Percentiles rank a stretch among this genome's conserved stretches.
Conservation (phyloP, 2,888 invertebrate genomes). For the Amphimallon solstitiale region DNA sequence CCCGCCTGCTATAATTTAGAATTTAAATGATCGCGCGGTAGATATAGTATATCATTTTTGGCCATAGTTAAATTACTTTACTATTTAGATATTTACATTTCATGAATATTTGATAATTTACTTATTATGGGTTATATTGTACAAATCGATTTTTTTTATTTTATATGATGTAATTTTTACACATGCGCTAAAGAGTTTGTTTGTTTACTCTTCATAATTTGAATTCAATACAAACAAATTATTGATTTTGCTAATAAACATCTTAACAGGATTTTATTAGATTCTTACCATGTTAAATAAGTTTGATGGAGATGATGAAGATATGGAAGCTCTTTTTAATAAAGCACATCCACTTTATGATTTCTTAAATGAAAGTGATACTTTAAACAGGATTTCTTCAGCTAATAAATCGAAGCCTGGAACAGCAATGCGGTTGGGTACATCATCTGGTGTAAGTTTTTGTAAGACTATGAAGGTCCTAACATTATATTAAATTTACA, state of each 20-base stretch:
- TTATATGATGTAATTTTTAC: not conserved
- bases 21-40: too few relatives aligned
- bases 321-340: slow-evolving; percentile 48
- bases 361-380: slow-evolving; percentile 48
- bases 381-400: slow-evolving; percentile 47
- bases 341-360: slow-evolving; percentile 48
- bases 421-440: slow-evolving; percentile 67
- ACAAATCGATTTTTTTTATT: not conserved
- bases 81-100: too few relatives aligned
- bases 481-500: slow-evolving; percentile 3
- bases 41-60: too few relatives aligned
- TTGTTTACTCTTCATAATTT: too few relatives aligned
- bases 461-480: slow-evolving; percentile 35
- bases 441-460: slow-evolving; percentile 66
- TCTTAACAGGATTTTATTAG: not conserved
- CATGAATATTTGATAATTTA: not conserved
- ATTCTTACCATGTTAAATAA: slow-evolving; percentile 43
- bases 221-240: too few relatives aligned
- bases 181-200: slow-evolving; percentile 1
- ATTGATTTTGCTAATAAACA: too few relatives aligned
- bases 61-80: too few relatives aligned
- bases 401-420: slow-evolving; percentile 60
- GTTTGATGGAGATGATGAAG: slow-evolving; percentile 48
- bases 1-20: too few relatives aligned
- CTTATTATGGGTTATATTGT: not conserved